phyloP scores from a whole-genome alignment of 2,113 vertebrate species.

The Nematolebias whitei region DNA sequence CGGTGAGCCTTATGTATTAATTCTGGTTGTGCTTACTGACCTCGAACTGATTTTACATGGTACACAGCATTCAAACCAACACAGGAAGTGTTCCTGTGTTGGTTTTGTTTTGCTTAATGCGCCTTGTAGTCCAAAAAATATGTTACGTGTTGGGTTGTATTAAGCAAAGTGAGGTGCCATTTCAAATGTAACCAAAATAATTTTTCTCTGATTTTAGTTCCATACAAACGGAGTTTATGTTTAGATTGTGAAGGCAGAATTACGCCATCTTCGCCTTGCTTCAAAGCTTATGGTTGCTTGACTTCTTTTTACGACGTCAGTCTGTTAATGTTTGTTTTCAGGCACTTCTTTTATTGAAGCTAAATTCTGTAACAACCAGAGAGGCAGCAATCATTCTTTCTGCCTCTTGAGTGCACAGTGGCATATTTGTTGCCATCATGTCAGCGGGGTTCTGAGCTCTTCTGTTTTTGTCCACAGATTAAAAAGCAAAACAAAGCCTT shows the following conservation, averaged over 20 bases:
- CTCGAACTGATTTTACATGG: too few species aligned
- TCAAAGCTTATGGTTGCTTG: conserved; percentile 3
- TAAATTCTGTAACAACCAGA: conserved; percentile 38
- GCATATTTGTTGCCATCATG: conserved; percentile 49
- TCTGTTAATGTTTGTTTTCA: conserved; percentile 34
- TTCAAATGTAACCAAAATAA: too few species aligned
- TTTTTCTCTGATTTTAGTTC: too few species aligned
- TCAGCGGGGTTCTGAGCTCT: conserved; percentile 44
- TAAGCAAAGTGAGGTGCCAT: too few species aligned
- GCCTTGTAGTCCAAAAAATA: too few species aligned
- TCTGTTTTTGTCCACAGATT: conserved; percentile 45
- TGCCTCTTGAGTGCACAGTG: conserved; percentile 23
- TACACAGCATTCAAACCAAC: too few species aligned
- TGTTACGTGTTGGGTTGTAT: too few species aligned
- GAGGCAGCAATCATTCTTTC: conserved; percentile 16
- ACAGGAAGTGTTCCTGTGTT: too few species aligned
- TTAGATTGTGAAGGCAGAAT: not conserved
- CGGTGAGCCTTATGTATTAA: too few species aligned
- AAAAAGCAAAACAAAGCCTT: conserved; percentile 16
- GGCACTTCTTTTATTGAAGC: conserved; percentile 25
- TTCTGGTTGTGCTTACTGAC: too few species aligned
- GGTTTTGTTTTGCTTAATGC: too few species aligned
- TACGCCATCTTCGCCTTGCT: conserved; percentile 3
- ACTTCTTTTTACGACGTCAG: conserved; percentile 8
- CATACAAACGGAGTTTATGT: not conserved